phyloP scores from a whole-genome alignment of 2,797 vertebrate genomes.

The Ptychadena robeensis region DNA sequence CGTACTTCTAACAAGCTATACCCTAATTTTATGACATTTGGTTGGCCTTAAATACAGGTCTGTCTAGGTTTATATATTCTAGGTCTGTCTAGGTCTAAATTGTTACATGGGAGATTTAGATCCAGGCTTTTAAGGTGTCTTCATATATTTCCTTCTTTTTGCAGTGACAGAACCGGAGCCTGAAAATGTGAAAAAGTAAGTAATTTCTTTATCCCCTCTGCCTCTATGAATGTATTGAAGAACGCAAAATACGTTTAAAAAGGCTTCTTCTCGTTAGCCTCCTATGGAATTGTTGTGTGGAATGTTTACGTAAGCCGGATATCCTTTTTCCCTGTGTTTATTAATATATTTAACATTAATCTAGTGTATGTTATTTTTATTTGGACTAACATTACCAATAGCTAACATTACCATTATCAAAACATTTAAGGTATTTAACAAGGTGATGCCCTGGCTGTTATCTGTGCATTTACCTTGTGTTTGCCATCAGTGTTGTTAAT shows the following conservation, averaged over 20 bases:
- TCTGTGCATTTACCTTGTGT: too few species aligned
- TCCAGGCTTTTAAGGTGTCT: not conserved
- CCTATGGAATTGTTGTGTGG: constrained; percentile 17
- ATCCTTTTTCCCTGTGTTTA: not conserved
- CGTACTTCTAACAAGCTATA: too few species aligned
- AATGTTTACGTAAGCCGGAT: not conserved
- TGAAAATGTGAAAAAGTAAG: constrained; percentile 89
- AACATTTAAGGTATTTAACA: not conserved
- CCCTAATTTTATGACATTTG: too few species aligned
- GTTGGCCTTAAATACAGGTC: too few species aligned
- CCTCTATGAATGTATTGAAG: not conserved
- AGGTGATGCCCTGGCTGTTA: not conserved
- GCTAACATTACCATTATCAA: too few species aligned
- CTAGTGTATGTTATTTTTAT: not conserved
- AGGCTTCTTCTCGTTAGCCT: not conserved
- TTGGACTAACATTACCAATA: not conserved
- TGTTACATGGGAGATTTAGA: not conserved
- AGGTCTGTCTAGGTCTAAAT: too few species aligned
- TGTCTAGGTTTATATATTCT: too few species aligned
- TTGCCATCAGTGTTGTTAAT: not conserved
- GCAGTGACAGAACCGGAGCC: constrained; percentile 85
- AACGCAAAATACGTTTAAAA: not conserved
- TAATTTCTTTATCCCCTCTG: constrained; percentile 59
- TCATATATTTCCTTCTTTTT: constrained; percentile 49
- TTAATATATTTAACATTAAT: not conserved